Conservation (phyloP, 2,113 vertebrate species). For the Indicator indicator region DNA sequence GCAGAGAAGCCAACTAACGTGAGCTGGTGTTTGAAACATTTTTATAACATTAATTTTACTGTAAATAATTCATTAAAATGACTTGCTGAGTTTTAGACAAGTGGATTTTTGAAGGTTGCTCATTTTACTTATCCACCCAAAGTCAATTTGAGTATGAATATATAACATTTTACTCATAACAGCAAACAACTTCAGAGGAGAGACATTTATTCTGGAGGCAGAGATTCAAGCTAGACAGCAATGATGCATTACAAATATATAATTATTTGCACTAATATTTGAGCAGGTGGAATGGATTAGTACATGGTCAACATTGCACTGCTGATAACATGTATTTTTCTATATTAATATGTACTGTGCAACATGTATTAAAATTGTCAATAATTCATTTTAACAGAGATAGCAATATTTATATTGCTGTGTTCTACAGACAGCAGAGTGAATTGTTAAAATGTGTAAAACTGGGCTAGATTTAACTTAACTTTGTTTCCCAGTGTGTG, state of each 20-base stretch:
- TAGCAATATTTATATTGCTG: constrained; percentile 81
- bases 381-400: constrained; percentile 82
- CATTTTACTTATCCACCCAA: constrained; percentile 71
- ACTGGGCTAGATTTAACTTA: constrained; percentile 65
- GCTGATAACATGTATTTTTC: constrained; percentile 84
- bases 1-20: neutral
- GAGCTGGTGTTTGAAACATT: constrained; percentile 19
- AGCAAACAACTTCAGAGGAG: constrained; percentile 77
- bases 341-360: constrained; percentile 86
- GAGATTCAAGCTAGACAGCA: constrained; percentile 76
- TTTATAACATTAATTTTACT: constrained; percentile 26
- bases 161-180: constrained; percentile 72
- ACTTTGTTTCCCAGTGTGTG: constrained; percentile 34
- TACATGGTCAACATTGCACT: constrained; percentile 91
- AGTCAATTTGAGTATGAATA: constrained; percentile 80
- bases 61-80: constrained; percentile 71
- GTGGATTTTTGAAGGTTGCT: constrained; percentile 73
- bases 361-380: constrained; percentile 85
- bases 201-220: constrained; percentile 78
- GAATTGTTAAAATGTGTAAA: constrained; percentile 63
- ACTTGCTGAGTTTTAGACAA: constrained; percentile 66
- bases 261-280: constrained; percentile 92
- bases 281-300: constrained; percentile 99
- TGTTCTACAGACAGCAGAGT: constrained; percentile 73
- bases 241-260: constrained; percentile 86